A percentile compares a stretch with the other conserved stretches of the same genome.
These are phyloP conservation scores for Drosophila ezoana DNA, from an alignment of 2,888 invertebrate genomes.

Conservation along the genomic window DNA sequence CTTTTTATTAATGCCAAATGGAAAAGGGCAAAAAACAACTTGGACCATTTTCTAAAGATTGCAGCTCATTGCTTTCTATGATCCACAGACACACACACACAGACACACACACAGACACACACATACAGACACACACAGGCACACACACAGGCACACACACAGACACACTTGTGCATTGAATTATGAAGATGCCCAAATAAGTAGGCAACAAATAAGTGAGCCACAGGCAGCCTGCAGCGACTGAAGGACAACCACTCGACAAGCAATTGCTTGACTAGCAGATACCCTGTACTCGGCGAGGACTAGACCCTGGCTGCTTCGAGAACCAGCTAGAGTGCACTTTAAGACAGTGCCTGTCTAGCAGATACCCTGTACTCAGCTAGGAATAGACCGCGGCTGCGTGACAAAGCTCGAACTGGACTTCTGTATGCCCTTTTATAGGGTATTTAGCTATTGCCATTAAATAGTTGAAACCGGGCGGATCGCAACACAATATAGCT, in stretches of 20 bases:
- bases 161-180: conserved; percentile 14
- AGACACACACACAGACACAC: background rate
- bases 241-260: conserved; percentile 7
- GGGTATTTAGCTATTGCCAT: too few relatives aligned
- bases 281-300: background rate
- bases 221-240: conserved; percentile 3
- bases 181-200: conserved; percentile 34
- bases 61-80: conserved; percentile 1
- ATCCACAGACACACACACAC: background rate
- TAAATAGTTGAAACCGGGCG: too few relatives aligned
- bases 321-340: too few relatives aligned
- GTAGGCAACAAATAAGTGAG: conserved; percentile 25
- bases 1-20: background rate
- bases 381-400: too few relatives aligned
- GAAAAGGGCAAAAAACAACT: background rate
- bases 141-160: background rate
- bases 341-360: background rate
- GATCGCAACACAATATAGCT: too few relatives aligned
- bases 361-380: background rate
- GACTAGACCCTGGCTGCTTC: too few relatives aligned
- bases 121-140: background rate
- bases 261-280: background rate
- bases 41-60: background rate
- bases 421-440: too few relatives aligned
- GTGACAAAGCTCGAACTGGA: too few relatives aligned